Percentiles rank a stretch among this genome's conserved stretches.
Evolutionary conservation across 2,797 vertebrate species (phyloP).

Genomic region (Myripristis murdjan): DNA sequence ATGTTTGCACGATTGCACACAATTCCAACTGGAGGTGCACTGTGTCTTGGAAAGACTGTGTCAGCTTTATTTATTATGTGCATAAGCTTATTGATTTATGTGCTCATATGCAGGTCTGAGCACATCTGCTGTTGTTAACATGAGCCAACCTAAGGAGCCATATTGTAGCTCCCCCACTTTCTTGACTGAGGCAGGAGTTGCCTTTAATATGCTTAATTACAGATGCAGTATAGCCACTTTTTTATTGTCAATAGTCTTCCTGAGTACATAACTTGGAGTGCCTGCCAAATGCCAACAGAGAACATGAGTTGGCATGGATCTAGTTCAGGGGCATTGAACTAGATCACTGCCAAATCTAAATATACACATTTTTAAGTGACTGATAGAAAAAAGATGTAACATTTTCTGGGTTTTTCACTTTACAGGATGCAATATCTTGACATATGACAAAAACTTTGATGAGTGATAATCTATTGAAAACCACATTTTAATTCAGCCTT

Average conservation of each 20-base stretch:
- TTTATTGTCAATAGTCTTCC: conserved; percentile 13
- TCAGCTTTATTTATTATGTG: neutral
- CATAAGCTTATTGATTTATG: conserved; percentile 8
- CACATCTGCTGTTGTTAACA: neutral
- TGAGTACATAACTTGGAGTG: conserved; percentile 12
- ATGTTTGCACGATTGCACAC: neutral
- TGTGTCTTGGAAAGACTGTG: neutral
- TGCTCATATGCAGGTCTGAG: neutral
- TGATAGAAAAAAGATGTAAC: neutral
- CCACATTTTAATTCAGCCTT: neutral
- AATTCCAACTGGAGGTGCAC: neutral
- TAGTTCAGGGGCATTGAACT: conserved; percentile 44
- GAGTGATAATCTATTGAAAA: conserved; percentile 1
- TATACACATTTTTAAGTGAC: neutral
- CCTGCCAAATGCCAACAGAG: conserved; percentile 26
- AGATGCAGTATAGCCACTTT: conserved; percentile 21
- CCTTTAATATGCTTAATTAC: conserved; percentile 11
- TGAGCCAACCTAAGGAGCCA: neutral
- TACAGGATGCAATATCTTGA: neutral
- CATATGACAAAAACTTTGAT: neutral
- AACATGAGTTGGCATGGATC: conserved; percentile 26
- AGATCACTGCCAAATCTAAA: neutral
- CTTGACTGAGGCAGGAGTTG: conserved; percentile 25
- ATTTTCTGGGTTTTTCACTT: neutral
- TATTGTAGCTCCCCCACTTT: neutral